Conservation (phyloP, 2,797 vertebrate genomes). For the Argyrosomus regius region DNA sequence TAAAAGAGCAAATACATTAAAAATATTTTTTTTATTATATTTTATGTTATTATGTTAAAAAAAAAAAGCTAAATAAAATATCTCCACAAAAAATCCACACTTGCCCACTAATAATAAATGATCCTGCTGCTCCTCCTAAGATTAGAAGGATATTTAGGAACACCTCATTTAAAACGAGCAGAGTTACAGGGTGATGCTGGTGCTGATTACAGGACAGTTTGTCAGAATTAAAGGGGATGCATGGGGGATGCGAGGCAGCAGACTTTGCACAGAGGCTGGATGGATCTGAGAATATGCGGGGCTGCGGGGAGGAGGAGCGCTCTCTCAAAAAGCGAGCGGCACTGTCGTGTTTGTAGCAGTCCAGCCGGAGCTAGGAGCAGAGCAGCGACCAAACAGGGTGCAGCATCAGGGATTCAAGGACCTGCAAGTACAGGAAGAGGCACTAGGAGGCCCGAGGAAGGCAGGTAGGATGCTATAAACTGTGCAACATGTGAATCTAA, state of each 20-base stretch:
- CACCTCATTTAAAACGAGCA: slow-evolving; percentile 4
- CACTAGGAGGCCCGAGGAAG: slow-evolving; percentile 67
- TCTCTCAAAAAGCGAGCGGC: slow-evolving; percentile 59
- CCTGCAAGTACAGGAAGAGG: slow-evolving; percentile 67
- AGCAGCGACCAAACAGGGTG: slow-evolving; percentile 59
- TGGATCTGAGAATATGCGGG: slow-evolving; percentile 35
- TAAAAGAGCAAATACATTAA: background rate
- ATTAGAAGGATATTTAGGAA: background rate
- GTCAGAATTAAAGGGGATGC: slow-evolving; percentile 56
- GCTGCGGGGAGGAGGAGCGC: slow-evolving; percentile 81
- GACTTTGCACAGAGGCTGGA: slow-evolving; percentile 47
- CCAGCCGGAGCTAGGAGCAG: slow-evolving; percentile 59
- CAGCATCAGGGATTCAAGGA: slow-evolving; percentile 60
- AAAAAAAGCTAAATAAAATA: background rate
- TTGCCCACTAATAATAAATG: background rate
- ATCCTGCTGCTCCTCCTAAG: background rate
- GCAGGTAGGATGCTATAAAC: slow-evolving; percentile 76
- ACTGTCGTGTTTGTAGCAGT: slow-evolving; percentile 61
- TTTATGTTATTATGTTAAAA: background rate
- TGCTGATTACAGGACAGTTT: slow-evolving; percentile 69
- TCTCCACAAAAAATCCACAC: background rate
- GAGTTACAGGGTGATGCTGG: slow-evolving; percentile 51
- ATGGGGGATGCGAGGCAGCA: slow-evolving; percentile 43
- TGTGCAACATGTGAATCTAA: slow-evolving; percentile 57
- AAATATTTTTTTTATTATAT: background rate